These are phyloP conservation scores for Schizothorax lantsangensis DNA, from an alignment of 2,797 vertebrate genomes.

Conservation along the genomic window DNA sequence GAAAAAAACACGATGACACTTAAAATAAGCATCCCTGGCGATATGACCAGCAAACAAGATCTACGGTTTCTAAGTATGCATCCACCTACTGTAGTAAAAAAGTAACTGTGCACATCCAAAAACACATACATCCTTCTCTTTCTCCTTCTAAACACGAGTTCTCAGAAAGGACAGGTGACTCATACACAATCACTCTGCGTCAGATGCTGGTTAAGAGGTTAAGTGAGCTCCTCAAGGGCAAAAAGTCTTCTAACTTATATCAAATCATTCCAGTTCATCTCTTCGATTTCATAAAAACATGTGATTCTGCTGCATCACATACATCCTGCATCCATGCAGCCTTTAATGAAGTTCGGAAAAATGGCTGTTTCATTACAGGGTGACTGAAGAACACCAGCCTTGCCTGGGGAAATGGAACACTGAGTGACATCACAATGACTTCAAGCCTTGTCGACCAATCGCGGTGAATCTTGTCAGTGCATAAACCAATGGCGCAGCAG, in stretches of 20 bases:
- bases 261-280: neutral
- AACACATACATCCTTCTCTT: neutral
- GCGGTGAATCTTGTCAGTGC: neutral
- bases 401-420: slow-evolving; percentile 29
- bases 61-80: neutral
- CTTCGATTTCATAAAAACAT: neutral
- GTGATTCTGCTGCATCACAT: neutral
- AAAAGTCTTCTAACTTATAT: neutral
- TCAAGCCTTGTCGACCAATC: slow-evolving; percentile 38
- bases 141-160: neutral
- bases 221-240: slow-evolving; percentile 6
- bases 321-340: too few relatives aligned
- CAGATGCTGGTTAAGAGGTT: neutral
- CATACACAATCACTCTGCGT: slow-evolving; percentile 1
- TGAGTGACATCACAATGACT: slow-evolving; percentile 49
- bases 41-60: slow-evolving; percentile 1
- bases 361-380: slow-evolving; percentile 36
- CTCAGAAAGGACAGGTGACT: slow-evolving; percentile 13
- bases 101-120: neutral
- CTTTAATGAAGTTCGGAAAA: slow-evolving; percentile 20
- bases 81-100: neutral
- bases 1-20: neutral
- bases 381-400: slow-evolving; percentile 44
- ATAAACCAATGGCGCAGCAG: slow-evolving; percentile 16
- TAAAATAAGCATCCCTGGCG: slow-evolving; percentile 20